A percentile compares a stretch with the other conserved stretches of the same genome.
These are phyloP conservation scores for Lineus longissimus DNA, from an alignment of 1,140 invertebrate genomes.

Conservation along the genomic window DNA sequence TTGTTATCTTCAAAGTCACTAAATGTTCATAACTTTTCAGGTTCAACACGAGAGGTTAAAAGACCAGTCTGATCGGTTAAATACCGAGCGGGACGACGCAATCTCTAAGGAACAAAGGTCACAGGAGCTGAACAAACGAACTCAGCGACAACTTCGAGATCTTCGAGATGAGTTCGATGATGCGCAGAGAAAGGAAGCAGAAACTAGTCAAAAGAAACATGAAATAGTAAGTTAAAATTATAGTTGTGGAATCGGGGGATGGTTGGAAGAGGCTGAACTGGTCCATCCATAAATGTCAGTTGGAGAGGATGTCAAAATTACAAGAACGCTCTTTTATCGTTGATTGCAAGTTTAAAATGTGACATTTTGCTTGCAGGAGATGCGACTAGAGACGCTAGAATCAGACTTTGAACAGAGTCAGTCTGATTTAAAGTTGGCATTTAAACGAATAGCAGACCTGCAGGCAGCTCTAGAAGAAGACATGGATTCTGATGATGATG, in stretches of 20 bases:
- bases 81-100: slow-evolving; percentile 68
- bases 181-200: slow-evolving; percentile 66
- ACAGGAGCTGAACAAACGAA: slow-evolving; percentile 71
- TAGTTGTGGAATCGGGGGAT: too few relatives aligned
- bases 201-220: slow-evolving; percentile 62
- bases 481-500: slow-evolving; percentile 40
- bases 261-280: too few relatives aligned
- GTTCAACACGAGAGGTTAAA: slow-evolving; percentile 74
- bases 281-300: too few relatives aligned
- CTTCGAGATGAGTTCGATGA: slow-evolving; percentile 68
- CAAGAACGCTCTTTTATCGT: not conserved
- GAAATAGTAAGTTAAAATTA: slow-evolving; percentile 43
- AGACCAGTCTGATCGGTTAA: slow-evolving; percentile 76
- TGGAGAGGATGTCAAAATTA: too few relatives aligned
- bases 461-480: slow-evolving; percentile 76
- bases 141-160: slow-evolving; percentile 68
- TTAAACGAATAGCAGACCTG: slow-evolving; percentile 79
- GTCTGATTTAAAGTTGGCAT: slow-evolving; percentile 72
- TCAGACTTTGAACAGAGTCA: slow-evolving; percentile 53
- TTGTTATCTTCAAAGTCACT: too few relatives aligned
- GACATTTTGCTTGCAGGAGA: slow-evolving; percentile 36
- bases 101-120: slow-evolving; percentile 69
- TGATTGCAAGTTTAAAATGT: not conserved
- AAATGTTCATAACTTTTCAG: slow-evolving; percentile 40
- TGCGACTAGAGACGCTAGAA: slow-evolving; percentile 47